Base-by-base conservation (phyloP, 2,797 vertebrate species). In the Notolepis coatsorum region DNA sequence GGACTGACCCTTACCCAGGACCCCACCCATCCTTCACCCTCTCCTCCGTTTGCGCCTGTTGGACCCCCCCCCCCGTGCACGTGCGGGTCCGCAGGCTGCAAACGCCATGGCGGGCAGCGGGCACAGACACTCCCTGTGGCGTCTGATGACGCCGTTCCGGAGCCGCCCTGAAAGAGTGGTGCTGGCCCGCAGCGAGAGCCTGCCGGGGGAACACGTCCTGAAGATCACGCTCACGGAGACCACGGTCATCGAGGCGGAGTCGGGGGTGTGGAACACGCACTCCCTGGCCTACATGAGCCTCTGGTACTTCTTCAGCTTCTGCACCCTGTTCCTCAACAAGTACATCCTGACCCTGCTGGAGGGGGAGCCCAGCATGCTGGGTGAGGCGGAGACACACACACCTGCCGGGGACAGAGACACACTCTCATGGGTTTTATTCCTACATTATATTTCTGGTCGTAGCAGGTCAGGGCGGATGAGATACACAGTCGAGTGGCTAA, bases 301-400 rank as follows among this genome's bases (percentile, higher is more conserved):
- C 17, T 99, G 97, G 97, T 99, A 95, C 82, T 97, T 97, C 91
- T 97, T 99, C 90, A 99, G 97, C 90, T 99, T 99, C 88, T 98
- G 96, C 90, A 99, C 97, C 0, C 93, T 99, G 4, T 99, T 98
- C 69, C 97, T 99, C 57, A 99, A 99, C 90, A 99, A 99, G 82
- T 96, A 99, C 70, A 98, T 99, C 55, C 86, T 99, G 59, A 94
- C 97, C 0, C 89, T 99, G 76, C 88, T 99, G 79, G 95, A 98
- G 69, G 96, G 96, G 48, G 97, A 98, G 77, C 97, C 97, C 2
- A 95, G 96, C 89, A 95, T 96, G 94, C 84, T 99, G 51, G 97
- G 97, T 98, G 93, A 79, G 69, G 3, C 47, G 0, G 24, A 8
- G 7, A 43, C 33, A 21, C 13, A 10, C 5, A 1, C n/a, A n/a